Base-by-base conservation (phyloP, 2,797 vertebrate genomes). In the Chelidonichthys spinosus region DNA sequence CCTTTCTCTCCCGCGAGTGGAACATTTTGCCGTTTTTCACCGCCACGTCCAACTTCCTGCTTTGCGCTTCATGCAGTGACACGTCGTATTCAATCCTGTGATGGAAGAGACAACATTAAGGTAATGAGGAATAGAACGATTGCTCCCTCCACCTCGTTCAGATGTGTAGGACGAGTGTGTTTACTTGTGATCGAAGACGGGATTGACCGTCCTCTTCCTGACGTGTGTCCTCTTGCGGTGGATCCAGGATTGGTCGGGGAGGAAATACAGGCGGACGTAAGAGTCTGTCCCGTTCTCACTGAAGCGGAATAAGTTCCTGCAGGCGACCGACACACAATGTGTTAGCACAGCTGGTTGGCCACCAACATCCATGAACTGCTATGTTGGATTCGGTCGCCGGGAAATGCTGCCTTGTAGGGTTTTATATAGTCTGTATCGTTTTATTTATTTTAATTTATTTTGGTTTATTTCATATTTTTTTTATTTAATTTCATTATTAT, bases 11-110 rank as follows among this genome's bases (percentile, higher is more conserved):
- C 58, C 96, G 94, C 7, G 94, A 96, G 81, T 95, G 90, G 67
- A 98, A 95, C 0, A 96, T 96, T 72, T 86, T 94, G 67, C 95
- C 96, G 77, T 99, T 98, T 85, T 99, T 99, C 79, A 99, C 97
- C 0, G 98, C 90, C 0, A 99, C 76, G 1, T 99, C 98, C 87
- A 99, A 78, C 47, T 93, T 95, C 72, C 97, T 95, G 73, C 72
- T 95, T 87, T 91, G 90, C 55, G 95, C 94, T 33, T 97, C 96
- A 76, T 96, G 93, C 61, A 96, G 82, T 7, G 96, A 84, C 63
- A 96, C 94, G 10, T 96, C 93, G 86, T 96, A 97, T 86, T 99
- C 98, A 74, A 99, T 97, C 89, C 98, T 99, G 82, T 42, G 79
- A 82, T 15, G 0, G 66, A 72, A 60, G n/a, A 65, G 4, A 49